phyloP scores from a whole-genome alignment of 2,888 invertebrate species.

The Calameuta filiformis region DNA sequence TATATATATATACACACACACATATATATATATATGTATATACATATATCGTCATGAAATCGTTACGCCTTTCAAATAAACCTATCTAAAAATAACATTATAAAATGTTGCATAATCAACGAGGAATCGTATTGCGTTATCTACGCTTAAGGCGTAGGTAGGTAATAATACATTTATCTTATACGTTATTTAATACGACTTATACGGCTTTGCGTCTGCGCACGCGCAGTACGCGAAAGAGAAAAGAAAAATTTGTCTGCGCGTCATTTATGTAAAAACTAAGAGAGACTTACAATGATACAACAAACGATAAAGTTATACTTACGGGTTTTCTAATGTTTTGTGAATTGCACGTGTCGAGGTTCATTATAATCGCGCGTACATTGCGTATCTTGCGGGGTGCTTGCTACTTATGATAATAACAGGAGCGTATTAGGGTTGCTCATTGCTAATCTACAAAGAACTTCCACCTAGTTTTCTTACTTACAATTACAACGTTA shows the following conservation, averaged over 20 bases:
- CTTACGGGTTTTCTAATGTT: background rate
- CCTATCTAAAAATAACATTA: slow-evolving; percentile 48
- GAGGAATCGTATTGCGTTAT: slow-evolving; percentile 28
- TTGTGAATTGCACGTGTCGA: slow-evolving; percentile 27
- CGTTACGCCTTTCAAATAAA: slow-evolving; percentile 16
- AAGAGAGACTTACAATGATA: background rate
- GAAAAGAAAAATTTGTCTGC: background rate
- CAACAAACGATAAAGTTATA: background rate
- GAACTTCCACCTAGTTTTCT: slow-evolving; percentile 28
- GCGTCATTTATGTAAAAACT: background rate
- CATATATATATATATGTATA: slow-evolving; percentile 11
- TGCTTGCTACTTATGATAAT: background rate
- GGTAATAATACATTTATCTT: background rate
- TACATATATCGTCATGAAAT: slow-evolving; percentile 9
- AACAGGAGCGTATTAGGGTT: background rate
- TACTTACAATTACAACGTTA: slow-evolving; percentile 25
- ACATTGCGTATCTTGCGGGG: slow-evolving; percentile 5
- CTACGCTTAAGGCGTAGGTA: slow-evolving; percentile 1
- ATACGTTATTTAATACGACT: background rate
- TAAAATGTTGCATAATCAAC: slow-evolving; percentile 43
- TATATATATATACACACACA: slow-evolving; percentile 22
- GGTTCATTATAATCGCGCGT: background rate
- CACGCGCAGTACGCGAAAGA: background rate
- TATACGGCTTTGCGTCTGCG: background rate
- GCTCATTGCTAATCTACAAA: slow-evolving; percentile 19